These are phyloP conservation scores for Sterrhoptilus dennistouni DNA, from an alignment of 2,113 vertebrate genomes.

Conservation along the genomic window DNA sequence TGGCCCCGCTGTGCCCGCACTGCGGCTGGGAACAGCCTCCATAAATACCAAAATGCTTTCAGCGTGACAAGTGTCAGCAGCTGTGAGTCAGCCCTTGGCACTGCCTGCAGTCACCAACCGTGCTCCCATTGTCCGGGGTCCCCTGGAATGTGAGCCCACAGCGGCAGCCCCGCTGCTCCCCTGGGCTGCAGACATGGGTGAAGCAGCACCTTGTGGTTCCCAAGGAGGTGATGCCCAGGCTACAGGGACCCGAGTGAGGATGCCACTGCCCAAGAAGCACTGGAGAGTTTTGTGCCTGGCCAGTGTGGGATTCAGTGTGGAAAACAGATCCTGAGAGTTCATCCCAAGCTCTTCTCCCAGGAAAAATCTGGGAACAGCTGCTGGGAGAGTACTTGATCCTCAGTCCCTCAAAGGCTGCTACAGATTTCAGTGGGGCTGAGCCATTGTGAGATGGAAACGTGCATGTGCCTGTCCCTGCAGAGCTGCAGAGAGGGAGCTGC, in stretches of 20 bases:
- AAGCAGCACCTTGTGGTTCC: not conserved
- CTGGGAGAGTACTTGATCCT: not conserved
- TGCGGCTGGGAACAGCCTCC: not conserved
- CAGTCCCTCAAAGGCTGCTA: not conserved
- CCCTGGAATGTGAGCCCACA: not conserved
- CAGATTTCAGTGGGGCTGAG: not conserved
- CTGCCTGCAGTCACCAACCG: not conserved
- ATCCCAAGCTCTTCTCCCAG: not conserved
- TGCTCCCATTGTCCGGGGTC: not conserved
- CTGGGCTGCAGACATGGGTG: not conserved
- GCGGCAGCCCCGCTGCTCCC: rapidly evolving
- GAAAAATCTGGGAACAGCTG: not conserved
- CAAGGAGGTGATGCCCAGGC: rapidly evolving
- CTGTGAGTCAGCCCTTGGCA: conserved; percentile 24
- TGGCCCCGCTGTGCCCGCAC: not conserved
- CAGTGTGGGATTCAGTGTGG: rapidly evolving
- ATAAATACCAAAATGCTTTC: not conserved
- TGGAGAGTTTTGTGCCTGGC: rapidly evolving
- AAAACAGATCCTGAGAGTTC: not conserved
- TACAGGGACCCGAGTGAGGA: rapidly evolving
- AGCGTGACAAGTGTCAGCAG: not conserved
- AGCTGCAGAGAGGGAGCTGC: not conserved
- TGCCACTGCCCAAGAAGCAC: not conserved
- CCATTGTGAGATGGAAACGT: rapidly evolving
- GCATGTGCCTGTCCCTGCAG: not conserved